Evolutionary conservation across 2,113 vertebrate genomes (phyloP), one percentile per base, ranked within the genome.

Genomic region (Microcebus griseorufus): DNA sequence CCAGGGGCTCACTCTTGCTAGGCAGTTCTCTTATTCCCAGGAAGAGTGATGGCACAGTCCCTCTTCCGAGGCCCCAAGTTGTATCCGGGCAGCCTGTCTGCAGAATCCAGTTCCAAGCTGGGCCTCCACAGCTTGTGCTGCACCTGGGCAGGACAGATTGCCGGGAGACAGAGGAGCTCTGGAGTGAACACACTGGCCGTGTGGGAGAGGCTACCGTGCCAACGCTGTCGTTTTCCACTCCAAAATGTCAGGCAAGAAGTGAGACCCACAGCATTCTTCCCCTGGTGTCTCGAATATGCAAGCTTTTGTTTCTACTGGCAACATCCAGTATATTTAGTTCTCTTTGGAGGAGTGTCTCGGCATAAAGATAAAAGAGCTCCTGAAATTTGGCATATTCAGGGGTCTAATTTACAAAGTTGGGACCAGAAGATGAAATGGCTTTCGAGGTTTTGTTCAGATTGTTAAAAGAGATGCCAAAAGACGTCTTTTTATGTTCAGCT

Each of bases 371-470:
- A 89, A 95, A 88, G 75, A 91, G 16, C 55, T 93, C 53, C 45
- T 34, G 11, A 80, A 88, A 87, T 65, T 3, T 87, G 82, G 76
- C 69, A 34, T 27, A 64, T 60, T 34, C 29, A 0, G 55, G 69
- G 78, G 42, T 60, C 90, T 94, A 58, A 73, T 76, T 84, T 92
- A 88, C 60, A 87, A 91, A 90, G 64, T 6, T 67, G 81, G 65
- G 93, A 48, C 65, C 84, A 89, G 84, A 87, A 94, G 92, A 65
- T 13, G 95, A 82, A 93, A 88, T 53, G 62, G 75, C 90, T 97
- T 97, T 86, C 75, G n/a, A 98, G 97, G 64, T 64, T 98, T 98
- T 96, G 51, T 96, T 98, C 97, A 85, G 4, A 89, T 86, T 93
- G 34, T 94, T 91, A 42, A 82, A 90, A 96, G 91, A 89, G 83